Base-by-base conservation (phyloP, 2,888 invertebrate genomes). In the Amphiduros pacificus region DNA sequence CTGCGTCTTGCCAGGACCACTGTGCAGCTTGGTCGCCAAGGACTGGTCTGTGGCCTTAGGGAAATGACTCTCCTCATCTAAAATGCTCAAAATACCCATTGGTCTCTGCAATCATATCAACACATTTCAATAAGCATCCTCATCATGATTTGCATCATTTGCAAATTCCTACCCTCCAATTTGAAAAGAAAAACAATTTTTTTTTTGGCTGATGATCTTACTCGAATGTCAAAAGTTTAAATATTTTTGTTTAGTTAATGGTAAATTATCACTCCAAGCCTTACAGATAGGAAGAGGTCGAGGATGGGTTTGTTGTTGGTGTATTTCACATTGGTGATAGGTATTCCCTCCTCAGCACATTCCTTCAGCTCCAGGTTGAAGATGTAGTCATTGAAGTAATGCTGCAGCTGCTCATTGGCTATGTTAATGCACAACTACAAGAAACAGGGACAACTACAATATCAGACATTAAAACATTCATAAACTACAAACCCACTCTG, bases 341-440 rank as follows among this genome's bases (percentile, higher is more conserved):
- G 20, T 22, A 64, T 40, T 2, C 59, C 61, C 11, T 64, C 64
- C 22, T 31, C 28, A 3, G 20, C 55, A 52, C 61, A 64, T 14
- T 61, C 61, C 44, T 59, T 50, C 22, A 56, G 28, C 49, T 94
- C 94, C 89, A 91, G 92, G 9, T 89, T 89, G 79, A 94, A 94
- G 63, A 92, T 86, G 74, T 90, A 87, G 81, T 94, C 93, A 74
- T 93, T 90, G 79, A 92, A 94, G 69, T 92, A 88, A 78, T 91
- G 94, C 76, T 94, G 93, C 78, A 94, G 86, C 81, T 94, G 93
- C 77, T 94, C 94, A 76, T 94, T 94, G 28, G 69, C 64, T 4
- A 71, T 54, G 76, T 94, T 94, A 0, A 93, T 89, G 67, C 92
- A 88, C 2, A 94, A 84, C 78, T 94, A 60, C n/a, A 26, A 26